Base-by-base conservation (phyloP, 2,113 vertebrate species). In the Melanostigma gelatinosum region DNA sequence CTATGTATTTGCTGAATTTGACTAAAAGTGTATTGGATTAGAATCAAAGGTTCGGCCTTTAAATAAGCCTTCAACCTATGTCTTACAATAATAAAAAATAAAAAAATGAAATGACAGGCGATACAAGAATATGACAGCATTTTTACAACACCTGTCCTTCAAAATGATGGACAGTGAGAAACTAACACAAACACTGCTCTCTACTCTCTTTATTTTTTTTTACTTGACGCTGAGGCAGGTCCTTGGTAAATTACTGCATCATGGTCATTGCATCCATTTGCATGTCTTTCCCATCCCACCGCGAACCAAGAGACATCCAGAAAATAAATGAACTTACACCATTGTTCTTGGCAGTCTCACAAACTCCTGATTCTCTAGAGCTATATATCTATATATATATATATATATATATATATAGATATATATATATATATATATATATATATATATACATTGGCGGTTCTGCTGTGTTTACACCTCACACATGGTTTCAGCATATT, bases 401-500 rank as follows among this genome's bases (percentile, higher is more conserved):
- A 32, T 32, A 32, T 32, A 32, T 32, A 32, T 24, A 68, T 76
- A 60, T 72, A 70, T 79, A 75, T 34, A 34, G 2, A 32, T 32
- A 32, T 32, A 32, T 32, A 32, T 32, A 32, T 32, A 32, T 24
- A 68, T 76, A 60, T 72, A 70, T 79, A 75, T 34, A 34, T 32
- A 32, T 32, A 32, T 32, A 32, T 32, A 32, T 32, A 32, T 32
- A 32, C 8, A 36, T 54, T 29, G 50, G 32, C 15, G 34, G 55
- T 68, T 73, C 9, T 36, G 70, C 48, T 80, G 60, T 76, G 63
- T 84, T 86, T 77, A 77, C 77, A 52, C 64, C 83, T 73, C 62
- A 84, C 77, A 77, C 74, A 60, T 74, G 76, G 52, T 78, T 75
- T 82, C 27, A 60, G 34, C 60, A 77, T 54, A 24, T 50, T 69